Evolutionary conservation across 2,113 vertebrate species (phyloP).

Genomic region (Ictalurus punctatus): DNA sequence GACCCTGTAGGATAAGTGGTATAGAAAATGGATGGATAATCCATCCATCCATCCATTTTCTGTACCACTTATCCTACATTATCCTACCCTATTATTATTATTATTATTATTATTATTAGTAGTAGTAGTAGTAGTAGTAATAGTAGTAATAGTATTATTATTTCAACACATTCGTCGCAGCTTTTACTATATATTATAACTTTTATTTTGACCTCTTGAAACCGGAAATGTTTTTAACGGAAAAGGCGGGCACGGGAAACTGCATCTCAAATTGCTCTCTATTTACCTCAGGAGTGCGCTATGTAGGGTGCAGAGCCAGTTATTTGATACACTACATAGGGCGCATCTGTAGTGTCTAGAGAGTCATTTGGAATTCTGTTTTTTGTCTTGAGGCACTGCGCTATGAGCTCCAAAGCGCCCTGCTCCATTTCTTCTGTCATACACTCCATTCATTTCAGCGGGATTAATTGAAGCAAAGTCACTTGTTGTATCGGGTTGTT

Average conservation of each 20-base stretch:
- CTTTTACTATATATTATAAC: not conserved
- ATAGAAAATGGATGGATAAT: too few relatives aligned
- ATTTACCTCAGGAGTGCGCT: not conserved
- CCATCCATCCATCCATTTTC: too few relatives aligned
- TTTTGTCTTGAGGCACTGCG: not conserved
- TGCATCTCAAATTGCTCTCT: not conserved
- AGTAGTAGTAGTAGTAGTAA: too few relatives aligned
- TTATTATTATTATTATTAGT: too few relatives aligned
- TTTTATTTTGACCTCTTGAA: constrained; percentile 16
- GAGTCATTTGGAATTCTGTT: not conserved
- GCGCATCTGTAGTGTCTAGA: not conserved
- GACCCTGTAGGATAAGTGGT: too few relatives aligned
- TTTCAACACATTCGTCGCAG: not conserved
- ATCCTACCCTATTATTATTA: too few relatives aligned
- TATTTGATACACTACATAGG: not conserved
- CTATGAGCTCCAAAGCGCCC: too few relatives aligned
- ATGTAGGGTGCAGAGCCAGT: not conserved
- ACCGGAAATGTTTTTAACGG: not conserved
- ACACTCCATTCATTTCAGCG: not conserved
- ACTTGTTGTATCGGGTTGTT: too few relatives aligned
- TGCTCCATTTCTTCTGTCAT: constrained; percentile 1
- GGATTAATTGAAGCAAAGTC: not conserved
- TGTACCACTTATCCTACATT: too few relatives aligned
- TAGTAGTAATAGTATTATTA: not conserved
- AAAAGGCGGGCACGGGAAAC: not conserved